A percentile compares a stretch with the other conserved stretches of the same genome.
Evolutionary conservation across 2,888 invertebrate species (phyloP).

Genomic region (Ommatoiulus sabulosus): DNA sequence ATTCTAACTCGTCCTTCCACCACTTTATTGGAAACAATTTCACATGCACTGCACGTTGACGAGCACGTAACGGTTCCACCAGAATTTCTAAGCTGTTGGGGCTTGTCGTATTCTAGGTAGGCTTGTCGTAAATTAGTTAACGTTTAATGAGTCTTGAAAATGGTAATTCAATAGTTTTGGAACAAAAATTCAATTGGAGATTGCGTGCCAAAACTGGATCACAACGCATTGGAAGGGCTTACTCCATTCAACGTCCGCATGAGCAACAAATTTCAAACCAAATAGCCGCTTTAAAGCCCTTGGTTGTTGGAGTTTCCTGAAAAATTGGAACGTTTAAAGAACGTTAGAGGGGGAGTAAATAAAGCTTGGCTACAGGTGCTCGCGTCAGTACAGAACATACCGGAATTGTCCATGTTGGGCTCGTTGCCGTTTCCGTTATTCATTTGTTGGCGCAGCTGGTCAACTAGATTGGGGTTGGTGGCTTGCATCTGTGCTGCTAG

Average conservation of each 20-base stretch:
- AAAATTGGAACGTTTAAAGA: background rate
- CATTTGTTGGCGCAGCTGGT: constrained; percentile 78
- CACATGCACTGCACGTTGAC: background rate
- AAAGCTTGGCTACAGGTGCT: too few species aligned
- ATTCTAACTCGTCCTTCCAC: background rate
- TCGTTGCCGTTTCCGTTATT: constrained; percentile 23
- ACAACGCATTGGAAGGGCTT: background rate
- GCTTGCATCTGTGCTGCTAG: constrained; percentile 85
- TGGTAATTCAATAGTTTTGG: background rate
- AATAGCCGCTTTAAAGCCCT: background rate
- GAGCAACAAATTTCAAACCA: background rate
- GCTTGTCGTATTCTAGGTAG: background rate
- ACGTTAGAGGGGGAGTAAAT: background rate
- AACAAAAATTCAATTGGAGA: constrained; percentile 17
- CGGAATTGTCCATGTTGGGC: background rate
- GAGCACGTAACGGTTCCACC: background rate
- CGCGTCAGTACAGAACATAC: background rate
- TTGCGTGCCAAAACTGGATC: background rate
- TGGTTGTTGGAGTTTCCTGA: constrained; percentile 9
- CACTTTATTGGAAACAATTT: background rate
- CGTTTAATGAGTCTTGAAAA: background rate
- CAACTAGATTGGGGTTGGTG: constrained; percentile 84
- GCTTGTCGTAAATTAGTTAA: background rate
- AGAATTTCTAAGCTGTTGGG: background rate
- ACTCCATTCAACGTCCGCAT: background rate